A percentile compares a stretch with the other conserved stretches of the same genome.
Conservation (phyloP, 2,888 invertebrate genomes). For the Cerceris rybyensis region DNA sequence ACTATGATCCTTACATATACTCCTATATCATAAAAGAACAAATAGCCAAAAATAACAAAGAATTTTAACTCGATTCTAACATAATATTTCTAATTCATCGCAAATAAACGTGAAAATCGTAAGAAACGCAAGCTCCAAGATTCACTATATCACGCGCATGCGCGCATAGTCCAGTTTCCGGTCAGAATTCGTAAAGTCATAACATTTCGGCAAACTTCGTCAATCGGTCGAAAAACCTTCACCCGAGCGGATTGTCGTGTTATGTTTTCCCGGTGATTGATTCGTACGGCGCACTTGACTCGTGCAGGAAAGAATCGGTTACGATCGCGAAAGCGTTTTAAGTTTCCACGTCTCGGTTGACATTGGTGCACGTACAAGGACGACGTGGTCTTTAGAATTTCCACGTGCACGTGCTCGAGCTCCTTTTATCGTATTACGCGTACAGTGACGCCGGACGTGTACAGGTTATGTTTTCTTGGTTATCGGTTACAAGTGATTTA, state of each 20-base stretch:
- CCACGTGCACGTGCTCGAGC: slow-evolving; percentile 26
- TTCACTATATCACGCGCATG: too few relatives aligned
- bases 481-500: not conserved
- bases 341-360: slow-evolving; percentile 44
- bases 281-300: slow-evolving; percentile 11
- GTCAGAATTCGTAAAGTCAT: not conserved
- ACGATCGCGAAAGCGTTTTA: slow-evolving; percentile 41
- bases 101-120: too few relatives aligned
- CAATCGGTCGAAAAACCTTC: too few relatives aligned
- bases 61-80: too few relatives aligned
- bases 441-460: slow-evolving; percentile 26
- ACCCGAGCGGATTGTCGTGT: too few relatives aligned
- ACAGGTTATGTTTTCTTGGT: slow-evolving; percentile 24
- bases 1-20: too few relatives aligned
- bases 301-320: slow-evolving; percentile 26
- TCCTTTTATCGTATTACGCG: slow-evolving; percentile 33
- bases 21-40: too few relatives aligned
- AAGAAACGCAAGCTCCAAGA: too few relatives aligned
- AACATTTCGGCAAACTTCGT: not conserved
- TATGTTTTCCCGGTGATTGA: slow-evolving; percentile 9
- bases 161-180: not conserved
- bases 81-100: too few relatives aligned
- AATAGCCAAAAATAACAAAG: too few relatives aligned
- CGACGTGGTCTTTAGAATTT: slow-evolving; percentile 42
- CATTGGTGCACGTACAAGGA: slow-evolving; percentile 51